Base-by-base conservation (phyloP, 2,113 vertebrate species). In the Empidonax alnorum region DNA sequence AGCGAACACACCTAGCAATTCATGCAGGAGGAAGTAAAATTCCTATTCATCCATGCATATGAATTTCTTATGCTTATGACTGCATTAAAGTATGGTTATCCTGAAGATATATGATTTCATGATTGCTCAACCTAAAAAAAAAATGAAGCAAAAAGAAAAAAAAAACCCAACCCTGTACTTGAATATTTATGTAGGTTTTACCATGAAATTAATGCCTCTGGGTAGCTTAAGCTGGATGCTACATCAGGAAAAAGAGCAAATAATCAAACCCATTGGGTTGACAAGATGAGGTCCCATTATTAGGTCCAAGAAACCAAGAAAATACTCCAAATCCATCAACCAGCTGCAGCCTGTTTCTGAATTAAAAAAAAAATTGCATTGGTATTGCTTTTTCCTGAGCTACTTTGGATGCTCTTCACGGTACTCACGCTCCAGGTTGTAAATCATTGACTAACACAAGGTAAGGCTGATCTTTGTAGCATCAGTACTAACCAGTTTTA, bases 351-450 rank as follows among this genome's bases (percentile, higher is more conserved):
- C 46, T 41, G 7, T 20, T 56, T 74, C 47, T 79, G 27, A 63
- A 84, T 28, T 23, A 11, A 28, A 63, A 89, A 69, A 18, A 47
- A 47, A 47, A 47, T 47, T 2, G 6, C 19, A 39, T 20, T 25
- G n/a, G 16, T 18, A n/a, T 21, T 73, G 44, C 33, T 50, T 87
- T 78, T 72, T 28, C 30, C 50, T 65, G 61, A 72, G 52, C 13
- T 35, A 74, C 63, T 19, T 27, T 21, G 66, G 62, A 50, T 31
- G 31, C 14, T 87, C 31, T 53, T 62, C 89, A 46, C n/a, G 62
- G 53, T 56, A 42, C 33, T 46, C 25, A 30, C 0, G 0, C 30
- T 47, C 21, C 15, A 37, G 69, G 41, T 1, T 79, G 49, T 41
- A 59, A 59, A 50, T 61, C 56, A 52, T 25, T 67, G 63, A 62